phyloP scores from a whole-genome alignment of 1,140 invertebrate genomes.

The Papilio machaon region DNA sequence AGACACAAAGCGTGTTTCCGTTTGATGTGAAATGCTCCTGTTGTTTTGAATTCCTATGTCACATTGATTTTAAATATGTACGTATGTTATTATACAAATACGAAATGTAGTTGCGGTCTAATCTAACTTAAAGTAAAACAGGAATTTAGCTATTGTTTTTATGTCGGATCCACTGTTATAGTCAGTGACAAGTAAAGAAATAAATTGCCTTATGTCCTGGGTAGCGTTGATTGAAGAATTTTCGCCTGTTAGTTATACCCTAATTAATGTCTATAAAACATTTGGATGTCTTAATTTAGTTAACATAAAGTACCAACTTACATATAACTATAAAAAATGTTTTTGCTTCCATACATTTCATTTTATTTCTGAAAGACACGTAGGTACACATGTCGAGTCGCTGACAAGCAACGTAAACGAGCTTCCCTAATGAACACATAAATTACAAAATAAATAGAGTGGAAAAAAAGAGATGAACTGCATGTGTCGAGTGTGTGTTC shows the following conservation, averaged over 20 bases:
- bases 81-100: not conserved
- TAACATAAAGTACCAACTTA: not conserved
- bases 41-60: slow-evolving; percentile 49
- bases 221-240: too few species aligned
- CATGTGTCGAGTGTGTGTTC: slow-evolving; percentile 51
- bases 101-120: not conserved
- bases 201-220: too few species aligned
- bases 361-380: slow-evolving; percentile 5
- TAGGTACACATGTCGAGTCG: not conserved
- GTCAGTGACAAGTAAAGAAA: too few species aligned
- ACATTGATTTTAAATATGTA: slow-evolving; percentile 3
- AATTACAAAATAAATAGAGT: slow-evolving; percentile 46
- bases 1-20: slow-evolving; percentile 69
- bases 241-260: too few species aligned
- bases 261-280: not conserved
- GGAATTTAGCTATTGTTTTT: not conserved
- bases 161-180: not conserved
- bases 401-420: slow-evolving; percentile 8
- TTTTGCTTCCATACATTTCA: not conserved
- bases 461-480: slow-evolving; percentile 43
- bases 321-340: not conserved
- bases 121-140: not conserved
- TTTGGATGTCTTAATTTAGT: not conserved
- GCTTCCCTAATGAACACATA: slow-evolving; percentile 30
- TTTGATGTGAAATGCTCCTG: slow-evolving; percentile 72